Evolutionary conservation across 2,113 vertebrate species (phyloP).

Genomic region (Rattus norvegicus): DNA sequence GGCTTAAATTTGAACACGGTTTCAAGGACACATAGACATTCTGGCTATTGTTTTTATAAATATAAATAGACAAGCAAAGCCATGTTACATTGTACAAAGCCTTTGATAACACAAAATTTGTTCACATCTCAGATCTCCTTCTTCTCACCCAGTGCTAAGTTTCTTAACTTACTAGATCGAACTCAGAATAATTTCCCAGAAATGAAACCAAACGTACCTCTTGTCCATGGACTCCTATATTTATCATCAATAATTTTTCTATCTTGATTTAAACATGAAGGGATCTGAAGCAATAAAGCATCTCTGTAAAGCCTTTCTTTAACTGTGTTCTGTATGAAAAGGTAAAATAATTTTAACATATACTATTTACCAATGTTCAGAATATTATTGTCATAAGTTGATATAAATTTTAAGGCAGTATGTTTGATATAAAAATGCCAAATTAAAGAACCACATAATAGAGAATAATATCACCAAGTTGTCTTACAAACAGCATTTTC

Average conservation of each 20-base stretch:
- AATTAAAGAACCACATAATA: slow-evolving; percentile 27
- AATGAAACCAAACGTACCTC: slow-evolving; percentile 82
- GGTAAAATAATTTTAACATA: slow-evolving; percentile 63
- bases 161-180: not conserved
- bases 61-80: not conserved
- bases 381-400: slow-evolving; percentile 45
- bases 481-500: not conserved
- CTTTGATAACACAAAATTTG: not conserved
- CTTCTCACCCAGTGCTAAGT: not conserved
- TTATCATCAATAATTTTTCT: slow-evolving; percentile 82
- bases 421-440: slow-evolving; percentile 41
- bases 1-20: not conserved
- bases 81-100: not conserved
- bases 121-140: not conserved
- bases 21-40: not conserved
- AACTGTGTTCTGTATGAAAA: slow-evolving; percentile 81
- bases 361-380: slow-evolving; percentile 13
- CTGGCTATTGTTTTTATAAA: not conserved
- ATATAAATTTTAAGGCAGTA: slow-evolving; percentile 57
- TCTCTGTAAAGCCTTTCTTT: slow-evolving; percentile 83
- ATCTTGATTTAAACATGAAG: slow-evolving; percentile 84
- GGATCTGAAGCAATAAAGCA: slow-evolving; percentile 84
- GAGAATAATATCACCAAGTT: slow-evolving; percentile 58
- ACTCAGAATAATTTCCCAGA: not conserved
- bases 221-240: slow-evolving; percentile 88